phyloP scores from a whole-genome alignment of 2,888 invertebrate genomes.

The Thecophora atra region DNA sequence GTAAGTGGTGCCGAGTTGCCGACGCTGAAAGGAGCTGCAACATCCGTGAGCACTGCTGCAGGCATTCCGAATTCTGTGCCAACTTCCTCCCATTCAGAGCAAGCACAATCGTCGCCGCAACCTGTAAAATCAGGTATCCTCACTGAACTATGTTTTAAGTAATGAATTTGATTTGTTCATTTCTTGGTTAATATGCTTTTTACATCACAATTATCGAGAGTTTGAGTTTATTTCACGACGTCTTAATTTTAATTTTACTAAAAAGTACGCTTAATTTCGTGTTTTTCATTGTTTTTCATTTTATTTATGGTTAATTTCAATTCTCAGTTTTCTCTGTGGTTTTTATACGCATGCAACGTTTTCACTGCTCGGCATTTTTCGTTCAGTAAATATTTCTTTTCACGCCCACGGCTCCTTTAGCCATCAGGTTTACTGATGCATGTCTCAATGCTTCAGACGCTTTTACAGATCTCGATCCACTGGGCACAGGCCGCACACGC shows the following conservation, averaged over 20 bases:
- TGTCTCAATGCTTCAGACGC: slow-evolving; percentile 73
- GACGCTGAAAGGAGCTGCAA: slow-evolving; percentile 36
- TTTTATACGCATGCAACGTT: background rate
- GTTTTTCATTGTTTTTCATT: background rate
- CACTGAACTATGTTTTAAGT: no score
- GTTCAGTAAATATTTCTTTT: background rate
- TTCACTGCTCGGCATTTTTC: slow-evolving; percentile 1
- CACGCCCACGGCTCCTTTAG: slow-evolving; percentile 29
- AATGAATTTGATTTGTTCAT: no score
- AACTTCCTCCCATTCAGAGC: slow-evolving; percentile 25
- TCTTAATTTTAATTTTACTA: background rate
- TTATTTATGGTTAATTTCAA: background rate
- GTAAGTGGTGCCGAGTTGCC: slow-evolving; percentile 40
- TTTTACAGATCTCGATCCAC: slow-evolving; percentile 92
- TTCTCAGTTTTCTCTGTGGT: background rate
- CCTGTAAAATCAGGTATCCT: slow-evolving; percentile 39
- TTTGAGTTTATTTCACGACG: no score
- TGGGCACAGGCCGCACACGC: slow-evolving; percentile 90
- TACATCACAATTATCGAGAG: no score
- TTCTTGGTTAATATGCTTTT: no score
- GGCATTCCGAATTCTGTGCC: slow-evolving; percentile 3
- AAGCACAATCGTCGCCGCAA: slow-evolving; percentile 13
- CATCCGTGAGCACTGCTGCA: slow-evolving; percentile 32
- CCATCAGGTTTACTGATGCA: slow-evolving; percentile 54
- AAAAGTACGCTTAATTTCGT: no score